Base-by-base conservation (phyloP, 2,888 invertebrate species). In the Steinernema carpocapsae region DNA sequence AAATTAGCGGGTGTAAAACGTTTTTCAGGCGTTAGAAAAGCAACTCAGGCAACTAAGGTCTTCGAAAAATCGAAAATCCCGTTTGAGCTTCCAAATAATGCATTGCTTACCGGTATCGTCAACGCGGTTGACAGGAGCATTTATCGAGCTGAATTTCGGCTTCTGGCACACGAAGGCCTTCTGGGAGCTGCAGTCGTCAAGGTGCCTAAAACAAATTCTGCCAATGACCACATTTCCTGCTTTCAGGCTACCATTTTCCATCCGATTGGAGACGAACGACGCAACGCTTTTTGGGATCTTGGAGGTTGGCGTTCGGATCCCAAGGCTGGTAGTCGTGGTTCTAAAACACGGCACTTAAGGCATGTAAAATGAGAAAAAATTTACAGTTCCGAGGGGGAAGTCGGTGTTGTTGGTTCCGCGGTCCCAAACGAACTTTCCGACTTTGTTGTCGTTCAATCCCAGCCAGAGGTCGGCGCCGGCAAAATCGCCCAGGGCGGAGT, bases 131-230 rank as follows among this genome's bases (percentile, higher is more conserved):
- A n/a, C 14, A 12, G 84, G 80, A 24, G 48, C 43, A 71, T 78
- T 37, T 74, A 17, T 79, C 26, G 7, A 52, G 51, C 51, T 80
- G 78, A 81, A 83, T 73, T 78, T 74, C 71, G 82, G 82, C 59
- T 80, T 82, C 73, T 84, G 83, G 70, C 84, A 84, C 19, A 78
- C 70, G 71, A 79, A 83, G 17, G 78, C 37, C 74, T 76, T 72
- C 43, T 72, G 59, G 26, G 75, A 72, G 1, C 74, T 59, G 74
- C 83, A 83, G 0, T 70, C 45, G 72, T 79, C 82, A n/a, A 74
- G 75, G 7, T 73, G 56, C 75, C 75, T 64, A 52, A 22, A 52
- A 48, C 3, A 48, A 19, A 48, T 14, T 14, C 14, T 48, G 48
- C 17, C 48, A 19, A 48, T n/a, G n/a, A n/a, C n/a, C n/a, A n/a